These are phyloP conservation scores for Argopecten irradians DNA, from an alignment of 1,140 invertebrate genomes.

Conservation along the genomic window DNA sequence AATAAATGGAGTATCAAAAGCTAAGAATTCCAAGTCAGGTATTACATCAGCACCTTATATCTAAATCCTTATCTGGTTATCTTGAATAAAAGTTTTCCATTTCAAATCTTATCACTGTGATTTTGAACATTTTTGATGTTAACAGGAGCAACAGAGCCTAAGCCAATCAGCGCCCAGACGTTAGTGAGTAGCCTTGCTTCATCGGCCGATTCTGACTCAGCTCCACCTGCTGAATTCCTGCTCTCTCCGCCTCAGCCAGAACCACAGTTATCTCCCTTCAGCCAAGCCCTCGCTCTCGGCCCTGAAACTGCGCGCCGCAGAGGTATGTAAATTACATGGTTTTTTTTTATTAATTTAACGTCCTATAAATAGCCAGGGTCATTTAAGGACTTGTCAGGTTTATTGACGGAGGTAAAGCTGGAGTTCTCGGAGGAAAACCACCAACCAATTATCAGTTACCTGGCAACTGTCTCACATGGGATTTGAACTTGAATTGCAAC, in stretches of 20 bases:
- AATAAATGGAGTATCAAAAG: too few species aligned
- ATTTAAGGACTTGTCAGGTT: too few species aligned
- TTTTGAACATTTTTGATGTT: neutral
- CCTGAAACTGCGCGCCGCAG: neutral
- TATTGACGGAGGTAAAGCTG: too few species aligned
- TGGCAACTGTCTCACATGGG: too few species aligned
- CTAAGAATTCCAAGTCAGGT: too few species aligned
- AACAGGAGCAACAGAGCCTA: neutral
- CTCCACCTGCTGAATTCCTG: constrained; percentile 26
- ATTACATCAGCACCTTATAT: too few species aligned
- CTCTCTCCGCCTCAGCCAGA: constrained; percentile 32
- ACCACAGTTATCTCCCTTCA: neutral
- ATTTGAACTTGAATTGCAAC: too few species aligned
- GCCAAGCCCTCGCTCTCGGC: neutral
- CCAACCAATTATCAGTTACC: too few species aligned
- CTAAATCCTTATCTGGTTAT: too few species aligned
- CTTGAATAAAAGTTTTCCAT: neutral
- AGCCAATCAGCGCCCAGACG: neutral
- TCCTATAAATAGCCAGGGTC: too few species aligned
- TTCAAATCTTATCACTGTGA: neutral
- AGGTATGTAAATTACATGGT: neutral
- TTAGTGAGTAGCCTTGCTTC: neutral
- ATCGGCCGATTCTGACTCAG: constrained; percentile 25
- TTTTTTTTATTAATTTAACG: too few species aligned
- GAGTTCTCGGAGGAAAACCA: too few species aligned